These are phyloP conservation scores for Drosophila pegasa DNA, from an alignment of 2,888 invertebrate genomes.

Conservation along the genomic window DNA sequence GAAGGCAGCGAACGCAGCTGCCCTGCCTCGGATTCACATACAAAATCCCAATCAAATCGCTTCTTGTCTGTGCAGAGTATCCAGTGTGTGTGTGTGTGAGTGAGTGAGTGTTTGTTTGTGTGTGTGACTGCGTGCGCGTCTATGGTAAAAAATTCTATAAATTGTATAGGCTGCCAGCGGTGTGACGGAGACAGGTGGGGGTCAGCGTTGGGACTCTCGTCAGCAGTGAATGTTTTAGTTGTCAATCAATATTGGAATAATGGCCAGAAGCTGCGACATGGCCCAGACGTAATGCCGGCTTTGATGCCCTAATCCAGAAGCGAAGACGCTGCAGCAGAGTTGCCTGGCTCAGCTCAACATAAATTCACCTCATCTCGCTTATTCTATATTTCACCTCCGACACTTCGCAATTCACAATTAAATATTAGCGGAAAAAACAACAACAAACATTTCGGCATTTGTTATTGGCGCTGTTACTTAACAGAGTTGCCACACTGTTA, in stretches of 20 bases:
- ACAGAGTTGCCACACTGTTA: slow-evolving; percentile 18
- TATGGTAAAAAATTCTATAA: slow-evolving; percentile 55
- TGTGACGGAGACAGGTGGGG: slow-evolving; percentile 33
- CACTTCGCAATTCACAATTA: not conserved
- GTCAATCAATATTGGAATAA: slow-evolving; percentile 12
- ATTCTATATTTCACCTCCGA: too few species aligned
- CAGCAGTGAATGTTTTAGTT: slow-evolving; percentile 22
- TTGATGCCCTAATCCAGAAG: not conserved
- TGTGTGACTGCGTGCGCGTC: slow-evolving; percentile 21
- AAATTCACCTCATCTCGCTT: not conserved
- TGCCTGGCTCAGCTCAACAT: not conserved
- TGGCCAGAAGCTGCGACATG: not conserved
- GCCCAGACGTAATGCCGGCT: slow-evolving; percentile 17
- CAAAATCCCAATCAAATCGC: slow-evolving; percentile 38
- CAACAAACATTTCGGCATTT: slow-evolving; percentile 1
- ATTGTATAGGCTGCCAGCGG: slow-evolving; percentile 34
- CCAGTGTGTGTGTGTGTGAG: slow-evolving; percentile 19
- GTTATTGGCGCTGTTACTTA: not conserved
- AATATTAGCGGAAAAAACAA: slow-evolving; percentile 3
- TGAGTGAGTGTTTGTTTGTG: slow-evolving; percentile 19
- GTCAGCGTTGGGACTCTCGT: slow-evolving; percentile 26
- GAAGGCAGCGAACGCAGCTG: slow-evolving; percentile 11
- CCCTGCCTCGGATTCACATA: slow-evolving; percentile 16
- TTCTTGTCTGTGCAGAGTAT: slow-evolving; percentile 33
- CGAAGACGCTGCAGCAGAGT: not conserved